A percentile compares a stretch with the other conserved stretches of the same genome.
These are phyloP conservation scores for Rallus crepitans DNA, from an alignment of 2,797 vertebrate genomes.

Conservation along the genomic window DNA sequence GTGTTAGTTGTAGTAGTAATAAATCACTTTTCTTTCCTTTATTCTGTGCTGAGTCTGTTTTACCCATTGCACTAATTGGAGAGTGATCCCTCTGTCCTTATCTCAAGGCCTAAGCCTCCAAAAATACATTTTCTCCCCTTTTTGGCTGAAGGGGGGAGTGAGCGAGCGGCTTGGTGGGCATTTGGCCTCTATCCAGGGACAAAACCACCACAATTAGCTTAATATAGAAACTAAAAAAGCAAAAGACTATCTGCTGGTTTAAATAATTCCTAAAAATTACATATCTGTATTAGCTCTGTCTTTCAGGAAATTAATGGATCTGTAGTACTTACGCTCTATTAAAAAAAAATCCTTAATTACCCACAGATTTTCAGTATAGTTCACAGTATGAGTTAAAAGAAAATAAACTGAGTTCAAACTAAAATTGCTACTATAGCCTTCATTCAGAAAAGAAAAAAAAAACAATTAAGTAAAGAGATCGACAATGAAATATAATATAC, in stretches of 20 bases:
- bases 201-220: neutral
- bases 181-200: too few species aligned
- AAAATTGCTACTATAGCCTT: neutral
- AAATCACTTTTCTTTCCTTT: too few species aligned
- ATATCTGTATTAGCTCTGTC: neutral
- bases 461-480: neutral
- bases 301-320: conserved; percentile 45
- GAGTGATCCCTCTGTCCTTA: too few species aligned
- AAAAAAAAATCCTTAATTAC: conserved; percentile 17
- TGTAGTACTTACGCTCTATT: neutral
- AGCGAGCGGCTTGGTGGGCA: too few species aligned
- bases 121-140: too few species aligned
- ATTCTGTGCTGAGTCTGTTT: too few species aligned
- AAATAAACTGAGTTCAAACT: conserved; percentile 17
- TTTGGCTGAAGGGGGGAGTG: too few species aligned
- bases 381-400: neutral
- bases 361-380: neutral
- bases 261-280: conserved; percentile 4
- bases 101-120: too few species aligned
- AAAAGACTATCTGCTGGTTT: neutral
- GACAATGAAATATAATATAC: neutral
- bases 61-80: too few species aligned
- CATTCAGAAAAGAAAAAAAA: neutral
- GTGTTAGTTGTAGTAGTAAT: too few species aligned
- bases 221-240: neutral